Evolutionary conservation across 1,140 invertebrate species (phyloP).

Genomic region (Drosophila mayri): DNA sequence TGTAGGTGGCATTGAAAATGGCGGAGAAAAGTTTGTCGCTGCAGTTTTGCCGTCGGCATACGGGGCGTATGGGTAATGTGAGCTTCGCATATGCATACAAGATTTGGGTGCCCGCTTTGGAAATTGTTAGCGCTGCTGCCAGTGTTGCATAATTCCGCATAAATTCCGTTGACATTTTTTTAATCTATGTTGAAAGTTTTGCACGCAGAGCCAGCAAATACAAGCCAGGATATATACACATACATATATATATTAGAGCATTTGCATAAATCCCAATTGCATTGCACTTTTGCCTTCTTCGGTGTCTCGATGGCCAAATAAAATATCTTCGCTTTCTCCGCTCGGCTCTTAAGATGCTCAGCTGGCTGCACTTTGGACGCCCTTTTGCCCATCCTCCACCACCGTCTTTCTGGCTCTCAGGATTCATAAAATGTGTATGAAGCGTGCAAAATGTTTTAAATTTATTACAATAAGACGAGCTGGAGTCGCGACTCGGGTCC

Average conservation of each 20-base stretch:
- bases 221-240: neutral
- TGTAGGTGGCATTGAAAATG: slow-evolving; percentile 66
- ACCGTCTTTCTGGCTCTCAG: slow-evolving; percentile 51
- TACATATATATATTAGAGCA: slow-evolving; percentile 62
- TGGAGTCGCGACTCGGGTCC: slow-evolving; percentile 54
- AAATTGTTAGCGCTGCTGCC: slow-evolving; percentile 33
- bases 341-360: slow-evolving; percentile 44
- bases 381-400: slow-evolving; percentile 1
- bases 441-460: slow-evolving; percentile 81
- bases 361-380: slow-evolving; percentile 71
- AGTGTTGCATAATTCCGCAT: slow-evolving; percentile 74
- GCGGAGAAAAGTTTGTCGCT: slow-evolving; percentile 40
- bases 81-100: slow-evolving; percentile 76
- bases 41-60: slow-evolving; percentile 41
- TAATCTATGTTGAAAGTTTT: slow-evolving; percentile 79
- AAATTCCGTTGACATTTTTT: slow-evolving; percentile 79
- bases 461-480: slow-evolving; percentile 82
- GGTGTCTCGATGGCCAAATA: slow-evolving; percentile 81
- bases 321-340: slow-evolving; percentile 61
- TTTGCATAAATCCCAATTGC: slow-evolving; percentile 83
- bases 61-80: slow-evolving; percentile 70
- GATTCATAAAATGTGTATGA: slow-evolving; percentile 83
- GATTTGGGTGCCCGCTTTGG: slow-evolving; percentile 42
- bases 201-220: slow-evolving; percentile 10
- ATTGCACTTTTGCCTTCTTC: slow-evolving; percentile 70